Evolutionary conservation across 2,888 invertebrate species (phyloP), one percentile per base, ranked within the genome.

Genomic region (Drosophila birchii): DNA sequence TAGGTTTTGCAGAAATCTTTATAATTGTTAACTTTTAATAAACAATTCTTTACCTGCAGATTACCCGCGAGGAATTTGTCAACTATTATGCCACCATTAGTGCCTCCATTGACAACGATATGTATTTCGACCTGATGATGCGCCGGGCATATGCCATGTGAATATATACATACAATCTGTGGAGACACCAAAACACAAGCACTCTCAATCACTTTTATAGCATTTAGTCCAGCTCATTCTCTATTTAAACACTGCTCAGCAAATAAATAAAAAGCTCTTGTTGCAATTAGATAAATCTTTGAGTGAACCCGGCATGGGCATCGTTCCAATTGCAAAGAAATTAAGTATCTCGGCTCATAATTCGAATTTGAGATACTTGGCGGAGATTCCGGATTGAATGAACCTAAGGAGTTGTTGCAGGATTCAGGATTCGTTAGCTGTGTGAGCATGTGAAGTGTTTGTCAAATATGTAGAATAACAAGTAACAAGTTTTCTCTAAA

Each of bases 81-180:
- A 97, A 98, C 93, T 99, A 98, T 93, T 99, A 99, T 93, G 94
- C 96, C 76, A 97, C 96, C 18, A 96, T 99, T 78, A 98, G 98
- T 92, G 98, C 98, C 43, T 98, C 98, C 2, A 97, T 99, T 81
- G 98, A 99, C 92, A 96, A 96, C 80, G 98, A 99, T 91, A 95
- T 96, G 73, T 99, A 97, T 92, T 99, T 99, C 92, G 98, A 98
- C 92, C 94, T 98, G 73, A 97, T 98, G 97, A 98, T 99, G 95
- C 95, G 98, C 68, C 97, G 96, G 88, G 96, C 97, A 7, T 99
- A 97, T 94, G 96, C 96, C 91, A 93, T 98, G 80, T 97, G 95
- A 95, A 45, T 34, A 6, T 3, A 8, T 3, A n/a, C 26, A 26
- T 26, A 5, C n/a, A n/a, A n/a, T 20, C 32, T 20, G 18, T 1